A percentile compares a stretch with the other conserved stretches of the same genome.
phyloP scores from a whole-genome alignment of 2,888 invertebrate genomes.

The Acanthosepion pharaonis region DNA sequence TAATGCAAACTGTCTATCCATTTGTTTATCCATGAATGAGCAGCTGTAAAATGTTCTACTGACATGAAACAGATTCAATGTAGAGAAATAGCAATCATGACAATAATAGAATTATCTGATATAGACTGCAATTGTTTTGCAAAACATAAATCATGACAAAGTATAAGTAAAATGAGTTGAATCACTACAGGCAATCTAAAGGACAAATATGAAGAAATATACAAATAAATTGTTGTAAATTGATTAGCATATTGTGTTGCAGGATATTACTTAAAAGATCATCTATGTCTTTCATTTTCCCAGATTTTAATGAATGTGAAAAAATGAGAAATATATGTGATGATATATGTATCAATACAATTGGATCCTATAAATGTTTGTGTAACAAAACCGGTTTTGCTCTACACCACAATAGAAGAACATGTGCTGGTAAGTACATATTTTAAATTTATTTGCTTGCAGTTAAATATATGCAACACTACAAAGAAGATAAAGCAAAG shows the following conservation, averaged over 20 bases:
- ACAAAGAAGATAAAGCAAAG: too few relatives aligned
- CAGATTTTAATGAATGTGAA: slow-evolving; percentile 69
- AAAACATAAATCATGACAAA: not conserved
- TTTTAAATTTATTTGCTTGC: not conserved
- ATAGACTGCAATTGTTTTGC: not conserved
- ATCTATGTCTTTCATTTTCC: not conserved
- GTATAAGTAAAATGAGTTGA: not conserved
- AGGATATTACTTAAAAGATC: not conserved
- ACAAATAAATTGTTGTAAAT: not conserved
- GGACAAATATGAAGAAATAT: not conserved
- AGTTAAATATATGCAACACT: not conserved
- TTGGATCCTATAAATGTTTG: slow-evolving; percentile 62
- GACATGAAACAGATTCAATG: slow-evolving; percentile 16
- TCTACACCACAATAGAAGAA: slow-evolving; percentile 44
- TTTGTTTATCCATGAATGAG: not conserved
- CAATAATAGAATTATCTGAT: slow-evolving; percentile 33
- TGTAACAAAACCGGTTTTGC: slow-evolving; percentile 58
- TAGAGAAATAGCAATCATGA: not conserved
- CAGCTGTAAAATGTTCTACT: not conserved
- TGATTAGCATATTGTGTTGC: not conserved
- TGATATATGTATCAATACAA: slow-evolving; percentile 62
- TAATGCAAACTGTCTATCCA: slow-evolving; percentile 4
- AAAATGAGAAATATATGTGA: slow-evolving; percentile 63
- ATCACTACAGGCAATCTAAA: not conserved
- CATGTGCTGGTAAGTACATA: not conserved